Evolutionary conservation across 2,888 invertebrate species (phyloP).

Genomic region (Noctua comes): DNA sequence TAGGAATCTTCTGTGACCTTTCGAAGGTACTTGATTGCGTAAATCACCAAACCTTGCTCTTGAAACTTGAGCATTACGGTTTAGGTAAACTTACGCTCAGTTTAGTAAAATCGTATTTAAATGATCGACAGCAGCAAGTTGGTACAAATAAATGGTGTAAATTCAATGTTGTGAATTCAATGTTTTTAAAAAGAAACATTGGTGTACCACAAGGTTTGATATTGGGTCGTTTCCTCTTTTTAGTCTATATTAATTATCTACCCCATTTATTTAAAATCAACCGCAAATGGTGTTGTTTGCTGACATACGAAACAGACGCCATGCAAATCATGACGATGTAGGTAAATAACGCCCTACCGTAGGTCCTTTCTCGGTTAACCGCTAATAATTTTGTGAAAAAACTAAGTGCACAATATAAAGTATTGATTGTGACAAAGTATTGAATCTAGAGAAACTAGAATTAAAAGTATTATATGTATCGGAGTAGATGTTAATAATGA

Average conservation of each 20-base stretch:
- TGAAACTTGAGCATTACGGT: slow-evolving; percentile 3
- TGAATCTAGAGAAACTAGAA: no score
- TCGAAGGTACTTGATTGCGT: not conserved
- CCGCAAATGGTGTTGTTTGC: no score
- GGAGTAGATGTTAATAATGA: not conserved
- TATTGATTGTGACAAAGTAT: no score
- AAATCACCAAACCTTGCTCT: not conserved
- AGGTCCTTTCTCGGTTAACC: no score
- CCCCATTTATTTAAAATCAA: no score
- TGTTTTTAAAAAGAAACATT: not conserved
- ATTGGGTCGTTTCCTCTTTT: not conserved
- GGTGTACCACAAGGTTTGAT: not conserved
- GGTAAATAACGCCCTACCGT: no score
- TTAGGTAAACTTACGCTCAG: not conserved
- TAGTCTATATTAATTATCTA: no score
- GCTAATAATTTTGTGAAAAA: no score
- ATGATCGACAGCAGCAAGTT: not conserved
- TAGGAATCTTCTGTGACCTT: not conserved
- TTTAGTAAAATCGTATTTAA: not conserved
- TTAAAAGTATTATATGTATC: not conserved
- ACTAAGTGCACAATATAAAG: no score
- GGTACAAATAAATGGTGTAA: not conserved
- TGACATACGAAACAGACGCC: no score
- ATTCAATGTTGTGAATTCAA: no score
- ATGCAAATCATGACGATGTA: no score